A percentile compares a stretch with the other conserved stretches of the same genome.
phyloP scores from a whole-genome alignment of 2,113 vertebrate species.

The Salvelinus namaycush region DNA sequence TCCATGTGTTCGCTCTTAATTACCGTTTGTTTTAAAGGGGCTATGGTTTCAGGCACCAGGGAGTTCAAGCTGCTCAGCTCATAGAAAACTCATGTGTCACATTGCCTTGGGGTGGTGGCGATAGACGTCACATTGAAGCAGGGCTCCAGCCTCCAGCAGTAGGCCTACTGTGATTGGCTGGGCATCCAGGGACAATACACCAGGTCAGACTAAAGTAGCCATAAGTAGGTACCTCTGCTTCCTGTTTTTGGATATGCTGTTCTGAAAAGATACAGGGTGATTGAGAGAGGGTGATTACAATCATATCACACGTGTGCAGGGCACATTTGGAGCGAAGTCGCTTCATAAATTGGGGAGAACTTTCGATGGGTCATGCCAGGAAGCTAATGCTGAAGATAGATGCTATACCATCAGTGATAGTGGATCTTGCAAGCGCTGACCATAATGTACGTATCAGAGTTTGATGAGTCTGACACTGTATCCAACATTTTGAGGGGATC shows the following conservation, averaged over 20 bases:
- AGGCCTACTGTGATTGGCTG: constrained; percentile 22
- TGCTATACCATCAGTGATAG: too few species aligned
- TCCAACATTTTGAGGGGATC: too few species aligned
- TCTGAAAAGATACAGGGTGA: not conserved
- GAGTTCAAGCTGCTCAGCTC: constrained; percentile 21
- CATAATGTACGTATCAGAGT: too few species aligned
- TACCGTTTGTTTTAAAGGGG: constrained; percentile 39
- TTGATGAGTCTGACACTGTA: too few species aligned
- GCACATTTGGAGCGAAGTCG: too few species aligned
- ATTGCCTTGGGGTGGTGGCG: constrained; percentile 32
- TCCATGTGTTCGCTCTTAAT: constrained; percentile 29
- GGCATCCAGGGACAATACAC: constrained; percentile 47
- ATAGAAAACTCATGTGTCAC: constrained; percentile 43
- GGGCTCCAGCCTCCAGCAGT: constrained; percentile 40
- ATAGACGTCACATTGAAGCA: constrained; percentile 45
- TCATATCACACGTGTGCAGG: not conserved
- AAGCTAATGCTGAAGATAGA: too few species aligned
- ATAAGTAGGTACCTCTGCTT: not conserved
- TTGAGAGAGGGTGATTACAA: not conserved
- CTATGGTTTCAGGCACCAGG: constrained; percentile 51
- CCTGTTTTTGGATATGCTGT: constrained; percentile 30
- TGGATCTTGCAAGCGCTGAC: too few species aligned
- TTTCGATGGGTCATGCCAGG: too few species aligned
- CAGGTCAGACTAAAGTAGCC: constrained; percentile 17
- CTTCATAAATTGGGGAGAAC: too few species aligned